Evolutionary conservation across 35 echinoderm and acorn worm species (phyloP).

Genomic region (Diadema setosum): DNA sequence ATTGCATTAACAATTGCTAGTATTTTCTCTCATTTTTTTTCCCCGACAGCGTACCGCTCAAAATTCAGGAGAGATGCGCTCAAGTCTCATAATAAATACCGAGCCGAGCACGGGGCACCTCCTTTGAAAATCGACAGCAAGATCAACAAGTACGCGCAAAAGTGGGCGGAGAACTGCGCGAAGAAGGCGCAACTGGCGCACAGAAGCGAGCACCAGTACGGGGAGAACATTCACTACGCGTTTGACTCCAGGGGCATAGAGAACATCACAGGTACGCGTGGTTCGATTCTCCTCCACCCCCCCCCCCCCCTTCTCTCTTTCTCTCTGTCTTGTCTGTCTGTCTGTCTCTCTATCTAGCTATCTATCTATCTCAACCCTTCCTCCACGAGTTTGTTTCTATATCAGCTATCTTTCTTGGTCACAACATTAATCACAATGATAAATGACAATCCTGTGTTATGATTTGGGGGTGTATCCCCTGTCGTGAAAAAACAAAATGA

Average conservation of each 20-base stretch:
- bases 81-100: slow-evolving; percentile 89
- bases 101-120: slow-evolving; percentile 69
- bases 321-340: not conserved
- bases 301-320: not conserved
- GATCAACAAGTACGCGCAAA: slow-evolving; percentile 91
- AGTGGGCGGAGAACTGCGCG: slow-evolving; percentile 86
- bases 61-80: slow-evolving; percentile 79
- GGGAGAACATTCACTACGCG: slow-evolving; percentile 86
- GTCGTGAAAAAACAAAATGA: no score
- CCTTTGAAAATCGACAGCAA: slow-evolving; percentile 46
- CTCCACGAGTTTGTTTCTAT: no score
- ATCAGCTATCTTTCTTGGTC: no score
- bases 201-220: slow-evolving; percentile 83
- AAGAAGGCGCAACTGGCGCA: slow-evolving; percentile 74
- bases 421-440: no score
- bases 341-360: no score
- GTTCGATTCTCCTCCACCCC: not conserved
- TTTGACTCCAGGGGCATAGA: slow-evolving; percentile 78
- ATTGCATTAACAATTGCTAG: not conserved
- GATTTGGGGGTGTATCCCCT: no score
- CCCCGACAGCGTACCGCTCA: slow-evolving; percentile 50
- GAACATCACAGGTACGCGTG: slow-evolving; percentile 53
- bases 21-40: not conserved
- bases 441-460: no score
- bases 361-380: no score